phyloP scores from a whole-genome alignment of 2,888 invertebrate genomes.

The Clitarchus hookeri region DNA sequence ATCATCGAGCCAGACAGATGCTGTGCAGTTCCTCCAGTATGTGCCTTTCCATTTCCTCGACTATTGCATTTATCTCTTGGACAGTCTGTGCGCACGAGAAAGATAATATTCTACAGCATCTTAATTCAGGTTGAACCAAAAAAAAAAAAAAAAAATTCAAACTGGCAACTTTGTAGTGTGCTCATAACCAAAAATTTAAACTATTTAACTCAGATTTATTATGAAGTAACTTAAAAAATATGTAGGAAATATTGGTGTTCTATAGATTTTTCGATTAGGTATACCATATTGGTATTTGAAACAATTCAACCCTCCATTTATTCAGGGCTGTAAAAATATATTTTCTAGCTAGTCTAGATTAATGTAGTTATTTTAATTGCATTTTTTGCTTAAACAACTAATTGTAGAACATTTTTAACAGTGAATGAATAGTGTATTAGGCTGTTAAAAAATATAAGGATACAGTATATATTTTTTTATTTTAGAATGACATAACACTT shows the following conservation, averaged over 20 bases:
- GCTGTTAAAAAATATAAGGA: too few species aligned
- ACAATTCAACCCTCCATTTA: neutral
- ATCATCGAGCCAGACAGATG: too few species aligned
- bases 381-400: neutral
- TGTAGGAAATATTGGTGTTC: neutral
- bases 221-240: neutral
- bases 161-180: neutral
- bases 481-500: too few species aligned
- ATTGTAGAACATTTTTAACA: too few species aligned
- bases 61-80: too few species aligned
- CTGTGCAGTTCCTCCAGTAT: too few species aligned
- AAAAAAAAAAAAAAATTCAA: neutral
- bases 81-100: too few species aligned
- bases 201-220: neutral
- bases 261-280: neutral
- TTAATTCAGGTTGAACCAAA: too few species aligned
- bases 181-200: neutral
- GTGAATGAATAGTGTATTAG: too few species aligned
- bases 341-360: neutral
- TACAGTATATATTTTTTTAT: too few species aligned
- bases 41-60: too few species aligned
- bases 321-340: neutral
- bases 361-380: neutral
- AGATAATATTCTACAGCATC: too few species aligned
- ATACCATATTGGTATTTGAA: slow-evolving; percentile 9